Evolutionary conservation across 2,113 vertebrate species (phyloP).

Genomic region (Caranx ignobilis): DNA sequence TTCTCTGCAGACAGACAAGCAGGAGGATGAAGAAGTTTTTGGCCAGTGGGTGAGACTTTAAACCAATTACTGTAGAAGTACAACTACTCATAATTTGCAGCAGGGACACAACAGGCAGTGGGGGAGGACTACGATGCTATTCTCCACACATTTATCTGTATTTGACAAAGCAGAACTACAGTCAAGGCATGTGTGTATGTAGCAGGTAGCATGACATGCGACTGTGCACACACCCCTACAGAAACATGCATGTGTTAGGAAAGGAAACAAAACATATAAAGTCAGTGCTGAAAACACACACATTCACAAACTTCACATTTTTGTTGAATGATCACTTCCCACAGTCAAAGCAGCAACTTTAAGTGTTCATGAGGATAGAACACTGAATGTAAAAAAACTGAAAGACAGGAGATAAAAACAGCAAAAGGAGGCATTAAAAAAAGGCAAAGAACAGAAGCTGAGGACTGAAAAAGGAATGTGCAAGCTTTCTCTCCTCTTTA

Average conservation of each 20-base stretch:
- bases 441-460: slow-evolving; percentile 62
- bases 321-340: slow-evolving; percentile 20
- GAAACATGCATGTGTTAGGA: background rate
- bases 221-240: background rate
- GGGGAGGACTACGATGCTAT: background rate
- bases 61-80: slow-evolving; percentile 49
- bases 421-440: slow-evolving; percentile 54
- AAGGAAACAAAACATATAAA: background rate
- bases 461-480: slow-evolving; percentile 70
- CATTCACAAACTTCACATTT: slow-evolving; percentile 22
- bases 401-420: slow-evolving; percentile 40
- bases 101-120: background rate
- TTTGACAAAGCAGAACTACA: slow-evolving; percentile 13
- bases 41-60: slow-evolving; percentile 48
- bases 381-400: slow-evolving; percentile 17
- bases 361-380: slow-evolving; percentile 22
- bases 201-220: background rate
- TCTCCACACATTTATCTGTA: slow-evolving; percentile 5
- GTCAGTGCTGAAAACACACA: background rate
- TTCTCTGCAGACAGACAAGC: slow-evolving; percentile 34
- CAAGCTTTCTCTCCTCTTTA: slow-evolving; percentile 74
- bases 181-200: background rate
- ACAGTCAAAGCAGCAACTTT: slow-evolving; percentile 29
- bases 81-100: slow-evolving; percentile 40
- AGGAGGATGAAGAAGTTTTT: slow-evolving; percentile 30